Evolutionary conservation across 2,113 vertebrate species (phyloP).

Genomic region (Callocephalon fimbriatum): DNA sequence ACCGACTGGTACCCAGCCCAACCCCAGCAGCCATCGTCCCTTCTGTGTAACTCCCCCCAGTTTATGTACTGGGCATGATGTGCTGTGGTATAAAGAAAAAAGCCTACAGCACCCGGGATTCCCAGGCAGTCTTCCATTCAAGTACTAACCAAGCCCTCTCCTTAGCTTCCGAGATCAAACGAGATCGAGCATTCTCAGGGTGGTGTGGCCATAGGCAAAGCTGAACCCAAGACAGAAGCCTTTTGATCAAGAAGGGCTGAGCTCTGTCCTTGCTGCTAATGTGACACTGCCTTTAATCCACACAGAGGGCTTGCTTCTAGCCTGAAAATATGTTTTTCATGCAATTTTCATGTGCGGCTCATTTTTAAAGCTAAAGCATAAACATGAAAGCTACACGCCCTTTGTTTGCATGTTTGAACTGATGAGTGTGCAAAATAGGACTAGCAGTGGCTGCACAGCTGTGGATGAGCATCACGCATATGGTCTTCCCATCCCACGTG

Average conservation of each 20-base stretch:
- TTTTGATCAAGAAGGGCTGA: not conserved
- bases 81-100: not conserved
- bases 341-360: not conserved
- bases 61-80: not conserved
- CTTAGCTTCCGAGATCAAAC: not conserved
- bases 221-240: not conserved
- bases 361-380: not conserved
- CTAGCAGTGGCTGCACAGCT: not conserved
- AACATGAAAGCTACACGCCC: not conserved
- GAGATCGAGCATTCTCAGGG: not conserved
- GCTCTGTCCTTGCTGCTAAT: not conserved
- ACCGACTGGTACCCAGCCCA: not conserved
- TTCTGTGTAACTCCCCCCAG: not conserved
- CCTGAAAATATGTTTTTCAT: conserved; percentile 9
- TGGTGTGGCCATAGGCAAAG: not conserved
- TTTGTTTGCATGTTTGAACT: not conserved
- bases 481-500: not conserved
- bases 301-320: not conserved
- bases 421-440: not conserved
- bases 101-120: not conserved
- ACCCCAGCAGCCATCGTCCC: not conserved
- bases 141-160: not conserved
- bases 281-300: not conserved
- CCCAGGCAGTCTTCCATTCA: not conserved
- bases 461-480: accelerated